Conservation (phyloP, 2,797 vertebrate genomes). For the Holocentrus rufus region DNA sequence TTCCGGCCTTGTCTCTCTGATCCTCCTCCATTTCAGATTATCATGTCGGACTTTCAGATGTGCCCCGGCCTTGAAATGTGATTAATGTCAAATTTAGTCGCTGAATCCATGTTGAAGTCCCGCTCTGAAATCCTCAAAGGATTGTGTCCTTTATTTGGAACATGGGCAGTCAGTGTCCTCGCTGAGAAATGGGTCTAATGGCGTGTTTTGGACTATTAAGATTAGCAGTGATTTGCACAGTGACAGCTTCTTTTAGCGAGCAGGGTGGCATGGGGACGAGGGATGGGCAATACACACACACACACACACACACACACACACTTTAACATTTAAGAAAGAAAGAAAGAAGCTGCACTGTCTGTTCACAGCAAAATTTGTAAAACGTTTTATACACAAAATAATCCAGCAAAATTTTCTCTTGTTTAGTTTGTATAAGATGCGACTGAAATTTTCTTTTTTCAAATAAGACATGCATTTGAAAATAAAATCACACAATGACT, state of each 20-base stretch:
- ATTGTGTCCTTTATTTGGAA: no score
- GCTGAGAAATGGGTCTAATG: constrained; percentile 1
- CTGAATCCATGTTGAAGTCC: neutral
- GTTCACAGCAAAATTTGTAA: neutral
- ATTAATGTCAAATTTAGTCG: constrained; percentile 66
- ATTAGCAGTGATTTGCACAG: constrained; percentile 27
- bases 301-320: neutral
- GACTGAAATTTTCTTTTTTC: no score
- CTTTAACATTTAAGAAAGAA: neutral
- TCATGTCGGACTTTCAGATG: constrained; percentile 50
- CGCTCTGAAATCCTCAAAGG: no score
- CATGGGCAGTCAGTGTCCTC: constrained; percentile 19
- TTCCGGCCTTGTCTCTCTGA: constrained; percentile 41
- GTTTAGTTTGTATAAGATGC: no score
- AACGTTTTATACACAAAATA: no score
- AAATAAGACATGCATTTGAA: no score
- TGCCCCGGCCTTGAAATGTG: constrained; percentile 60
- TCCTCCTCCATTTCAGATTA: constrained; percentile 53
- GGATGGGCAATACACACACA: neutral
- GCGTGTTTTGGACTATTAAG: constrained; percentile 31
- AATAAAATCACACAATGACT: no score
- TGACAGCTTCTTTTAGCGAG: neutral
- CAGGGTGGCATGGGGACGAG: neutral
- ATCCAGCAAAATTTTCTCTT: neutral
- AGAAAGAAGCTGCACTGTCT: neutral